Base-by-base conservation (phyloP, 1,140 invertebrate species). In the Psix sp. region DNA sequence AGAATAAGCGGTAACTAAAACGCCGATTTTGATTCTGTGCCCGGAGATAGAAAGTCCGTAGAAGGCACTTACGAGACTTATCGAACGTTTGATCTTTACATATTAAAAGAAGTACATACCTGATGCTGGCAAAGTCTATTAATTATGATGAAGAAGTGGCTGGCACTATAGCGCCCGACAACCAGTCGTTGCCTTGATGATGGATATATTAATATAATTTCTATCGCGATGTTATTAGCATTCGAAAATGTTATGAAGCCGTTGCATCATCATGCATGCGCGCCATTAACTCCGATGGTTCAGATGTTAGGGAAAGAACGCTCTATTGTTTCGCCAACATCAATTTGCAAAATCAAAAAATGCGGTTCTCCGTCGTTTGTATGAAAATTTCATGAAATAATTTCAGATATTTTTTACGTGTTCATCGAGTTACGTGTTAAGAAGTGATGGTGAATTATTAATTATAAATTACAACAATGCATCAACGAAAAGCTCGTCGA, bases 121-220 rank as follows among this genome's bases (percentile, higher is more conserved):
- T 29, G 54, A 11, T 36, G 54, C 40, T 57, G 31, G 66, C 63
- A 60, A 73, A 60, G 60, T 57, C 77, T 78, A 80, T 83, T 83
- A 82, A 84, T 84, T 84, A 84, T 80, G 72, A 78, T 76, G 74
- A 77, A 76, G 68, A 77, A 76, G 71, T 76, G 71, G 56, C 67
- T 74, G 74, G 52, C 60, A 75, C 43, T 74, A 63, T 74, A 74
- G 77, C 62, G 42, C 56, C 42, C 48, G 60, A 66, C 54, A 74
- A 51, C 46, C 51, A 59, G 66, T 79, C 56, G 59, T 63, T 59
- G 49, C 59, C 2, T 13, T 17, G 39, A 56, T 62, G 73, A 76
- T 76, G 62, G 66, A 71, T 54, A 77, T 81, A 84, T 82, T 78
- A 79, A 76, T 73, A 68, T 70, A 76, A 71, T 76, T 71, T 76